phyloP scores from a whole-genome alignment of 2,888 invertebrate genomes.

The Chelonus formosanus region DNA sequence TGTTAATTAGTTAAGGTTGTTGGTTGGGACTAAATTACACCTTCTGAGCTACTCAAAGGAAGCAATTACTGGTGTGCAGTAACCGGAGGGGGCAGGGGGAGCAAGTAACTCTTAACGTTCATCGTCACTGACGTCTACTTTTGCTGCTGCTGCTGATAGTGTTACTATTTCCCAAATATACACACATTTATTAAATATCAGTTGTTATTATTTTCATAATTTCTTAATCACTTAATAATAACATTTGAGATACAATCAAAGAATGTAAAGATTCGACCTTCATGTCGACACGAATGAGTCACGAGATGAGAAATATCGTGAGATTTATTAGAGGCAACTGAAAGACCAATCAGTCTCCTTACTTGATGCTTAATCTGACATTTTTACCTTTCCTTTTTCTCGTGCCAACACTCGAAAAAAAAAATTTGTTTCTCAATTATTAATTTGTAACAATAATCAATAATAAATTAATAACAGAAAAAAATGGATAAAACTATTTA shows the following conservation, averaged over 20 bases:
- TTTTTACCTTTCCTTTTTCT: constrained; percentile 18
- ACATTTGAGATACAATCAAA: too few species aligned
- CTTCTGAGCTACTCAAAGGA: constrained; percentile 67
- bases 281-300: constrained; percentile 19
- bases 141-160: constrained; percentile 24
- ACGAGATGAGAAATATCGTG: constrained; percentile 34
- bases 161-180: constrained; percentile 16
- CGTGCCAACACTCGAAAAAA: not conserved
- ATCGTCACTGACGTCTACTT: constrained; percentile 33
- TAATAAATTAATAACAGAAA: too few species aligned
- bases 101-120: constrained; percentile 40
- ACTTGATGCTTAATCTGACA: constrained; percentile 4
- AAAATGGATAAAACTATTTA: too few species aligned
- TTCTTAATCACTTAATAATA: not conserved
- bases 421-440: not conserved
- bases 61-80: constrained; percentile 66
- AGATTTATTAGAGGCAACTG: constrained; percentile 37
- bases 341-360: constrained; percentile 26
- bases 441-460: too few species aligned
- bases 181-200: not conserved
- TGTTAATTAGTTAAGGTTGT: constrained; percentile 67
- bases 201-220: not conserved
- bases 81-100: constrained; percentile 45
- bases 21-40: constrained; percentile 67
- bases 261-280: not conserved